Evolutionary conservation across 1,140 invertebrate species (phyloP), one percentile per base, ranked within the genome.

Genomic region (Drosophila watanabei): DNA sequence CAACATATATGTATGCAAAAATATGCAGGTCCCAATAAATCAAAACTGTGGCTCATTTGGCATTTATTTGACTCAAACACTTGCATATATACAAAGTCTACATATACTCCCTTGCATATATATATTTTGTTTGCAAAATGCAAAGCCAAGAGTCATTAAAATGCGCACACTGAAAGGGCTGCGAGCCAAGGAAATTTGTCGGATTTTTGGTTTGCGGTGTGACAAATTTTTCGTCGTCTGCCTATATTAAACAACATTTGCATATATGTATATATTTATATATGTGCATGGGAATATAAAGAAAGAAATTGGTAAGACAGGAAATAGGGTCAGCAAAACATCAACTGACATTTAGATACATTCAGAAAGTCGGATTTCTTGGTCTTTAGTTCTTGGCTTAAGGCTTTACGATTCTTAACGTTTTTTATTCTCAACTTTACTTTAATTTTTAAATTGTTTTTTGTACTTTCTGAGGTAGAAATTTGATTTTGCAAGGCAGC

Each of bases 11-110:
- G 28, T 58, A 75, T 78, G 57, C 56, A 62, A 61, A 78, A 78
- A 78, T 78, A 69, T 78, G 73, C 75, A 57, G 43, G 57, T 57
- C 49, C 75, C 63, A 72, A 78, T 79, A 79, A 79, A 79, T 79
- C 76, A 79, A 79, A 71, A 59, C 65, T 57, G 57, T 41, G 75
- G 33, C 76, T 79, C 66, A 79, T 79, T 79, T 79, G 66, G 60
- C 76, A 71, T 71, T 79, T 71, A 57, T 72, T 59, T 58, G 41
- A 54, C 64, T 49, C 41, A 63, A 48, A 48, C 60, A 39, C 33
- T 24, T 24, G 54, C 54, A 46, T 63, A 66, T 37, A 64, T 16
- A n/a, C n/a, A 28, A 66, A 14, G 9, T 64, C 9, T 11, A 33
- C 20, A 66, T 48, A 48, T 14, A 20, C 16, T 64, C 41, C 37